These are phyloP conservation scores for Hycleus cichorii DNA, from an alignment of 1,140 invertebrate genomes.

Conservation along the genomic window DNA sequence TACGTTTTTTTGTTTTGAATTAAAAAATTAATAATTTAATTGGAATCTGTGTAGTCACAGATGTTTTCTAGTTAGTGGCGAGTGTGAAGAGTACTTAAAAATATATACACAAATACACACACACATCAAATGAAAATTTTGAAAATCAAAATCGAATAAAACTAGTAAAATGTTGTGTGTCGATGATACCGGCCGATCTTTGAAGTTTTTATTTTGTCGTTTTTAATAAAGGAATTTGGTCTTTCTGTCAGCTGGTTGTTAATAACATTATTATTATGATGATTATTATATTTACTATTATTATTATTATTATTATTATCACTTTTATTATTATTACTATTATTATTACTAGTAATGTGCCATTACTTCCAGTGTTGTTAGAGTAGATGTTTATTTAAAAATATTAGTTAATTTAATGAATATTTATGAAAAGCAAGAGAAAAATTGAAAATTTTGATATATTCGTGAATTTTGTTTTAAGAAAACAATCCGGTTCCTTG, in stretches of 20 bases:
- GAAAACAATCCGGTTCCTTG: no score
- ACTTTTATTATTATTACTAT: no score
- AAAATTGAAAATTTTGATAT: constrained; percentile 37
- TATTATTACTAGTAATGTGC: constrained; percentile 32
- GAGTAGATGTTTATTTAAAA: constrained; percentile 38
- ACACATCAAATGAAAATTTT: not conserved
- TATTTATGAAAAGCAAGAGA: constrained; percentile 27
- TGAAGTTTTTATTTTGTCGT: constrained; percentile 3
- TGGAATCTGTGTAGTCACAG: constrained; percentile 12
- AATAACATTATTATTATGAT: constrained; percentile 4
- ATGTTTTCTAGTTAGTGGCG: constrained; percentile 19
- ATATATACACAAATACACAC: constrained; percentile 1
- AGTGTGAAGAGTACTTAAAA: constrained; percentile 10
- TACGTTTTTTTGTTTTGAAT: not conserved
- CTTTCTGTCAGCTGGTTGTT: constrained; percentile 36
- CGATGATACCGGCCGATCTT: not conserved
- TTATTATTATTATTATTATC: no score
- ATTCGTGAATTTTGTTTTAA: constrained; percentile 19
- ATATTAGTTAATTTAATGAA: constrained; percentile 34
- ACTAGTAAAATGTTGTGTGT: constrained; percentile 4
- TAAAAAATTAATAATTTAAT: not conserved
- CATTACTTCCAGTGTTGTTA: constrained; percentile 37
- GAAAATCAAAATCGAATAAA: not conserved
- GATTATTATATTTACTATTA: no score
- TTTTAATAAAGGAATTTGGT: constrained; percentile 39